Percentiles rank a stretch among this genome's conserved stretches.
Evolutionary conservation across 2,888 invertebrate genomes (phyloP).

Genomic region (Oasisia sp.): DNA sequence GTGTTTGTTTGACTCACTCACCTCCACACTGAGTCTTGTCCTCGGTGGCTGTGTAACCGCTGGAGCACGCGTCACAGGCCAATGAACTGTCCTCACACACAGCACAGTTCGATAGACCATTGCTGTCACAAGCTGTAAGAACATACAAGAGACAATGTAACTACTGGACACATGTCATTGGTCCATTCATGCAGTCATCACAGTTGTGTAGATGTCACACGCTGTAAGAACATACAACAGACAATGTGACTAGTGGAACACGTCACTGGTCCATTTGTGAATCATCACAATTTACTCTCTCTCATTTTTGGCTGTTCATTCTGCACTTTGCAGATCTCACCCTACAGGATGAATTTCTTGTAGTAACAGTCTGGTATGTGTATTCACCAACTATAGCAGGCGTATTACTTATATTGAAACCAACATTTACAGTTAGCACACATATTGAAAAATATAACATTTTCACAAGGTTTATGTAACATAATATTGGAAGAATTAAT

Average conservation of each 20-base stretch:
- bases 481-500: too few relatives aligned
- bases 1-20: constrained; percentile 19
- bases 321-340: too few relatives aligned
- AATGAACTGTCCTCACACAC: constrained; percentile 29
- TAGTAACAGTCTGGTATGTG: too few relatives aligned
- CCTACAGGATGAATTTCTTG: too few relatives aligned
- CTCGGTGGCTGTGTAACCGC: constrained; percentile 29
- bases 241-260: constrained; percentile 32
- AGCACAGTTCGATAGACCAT: constrained; percentile 32
- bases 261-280: constrained; percentile 23
- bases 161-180: constrained; percentile 27
- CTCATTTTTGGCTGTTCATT: too few relatives aligned
- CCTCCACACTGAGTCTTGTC: constrained; percentile 36
- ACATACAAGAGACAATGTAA: constrained; percentile 6
- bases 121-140: constrained; percentile 7
- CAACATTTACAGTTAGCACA: constrained; percentile 23
- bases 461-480: too few relatives aligned
- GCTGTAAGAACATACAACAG: neutral
- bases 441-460: neutral
- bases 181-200: constrained; percentile 26
- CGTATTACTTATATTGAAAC: too few relatives aligned
- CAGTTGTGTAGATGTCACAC: constrained; percentile 32
- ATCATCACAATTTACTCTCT: constrained; percentile 28
- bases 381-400: too few relatives aligned
- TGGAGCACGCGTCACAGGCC: constrained; percentile 31